Conservation (phyloP, 2,113 vertebrate genomes). For the Myodes glareolus region DNA sequence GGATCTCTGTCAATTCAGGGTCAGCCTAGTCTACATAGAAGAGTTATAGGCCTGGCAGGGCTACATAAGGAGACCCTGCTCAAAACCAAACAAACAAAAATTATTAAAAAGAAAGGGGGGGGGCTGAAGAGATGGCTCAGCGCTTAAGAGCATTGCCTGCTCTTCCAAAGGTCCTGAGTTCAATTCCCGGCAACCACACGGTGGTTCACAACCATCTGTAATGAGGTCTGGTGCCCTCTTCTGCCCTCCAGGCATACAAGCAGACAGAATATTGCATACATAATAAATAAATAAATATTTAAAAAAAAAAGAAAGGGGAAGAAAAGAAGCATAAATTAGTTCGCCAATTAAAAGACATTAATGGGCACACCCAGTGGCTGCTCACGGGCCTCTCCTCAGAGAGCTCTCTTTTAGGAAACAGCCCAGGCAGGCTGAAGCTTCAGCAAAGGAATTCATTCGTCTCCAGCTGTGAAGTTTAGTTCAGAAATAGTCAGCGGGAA, state of each 20-base stretch:
- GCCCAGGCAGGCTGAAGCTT: neutral
- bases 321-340: neutral
- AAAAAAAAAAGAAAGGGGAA: neutral
- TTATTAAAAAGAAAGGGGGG: neutral
- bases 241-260: no score
- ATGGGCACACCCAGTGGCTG: neutral
- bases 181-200: no score
- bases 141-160: no score
- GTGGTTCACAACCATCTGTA: no score
- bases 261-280: no score
- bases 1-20: neutral
- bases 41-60: neutral
- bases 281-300: no score
- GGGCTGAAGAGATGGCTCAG: no score
- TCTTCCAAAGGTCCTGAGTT: no score
- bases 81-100: neutral
- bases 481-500: neutral
- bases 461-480: neutral
- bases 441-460: constrained; percentile 18
- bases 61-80: neutral
- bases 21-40: neutral
- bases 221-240: no score
- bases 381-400: neutral
- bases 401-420: constrained; percentile 11
- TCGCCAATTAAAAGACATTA: neutral